These are phyloP conservation scores for Tyrannus savana DNA, from an alignment of 2,113 vertebrate genomes.

Conservation along the genomic window DNA sequence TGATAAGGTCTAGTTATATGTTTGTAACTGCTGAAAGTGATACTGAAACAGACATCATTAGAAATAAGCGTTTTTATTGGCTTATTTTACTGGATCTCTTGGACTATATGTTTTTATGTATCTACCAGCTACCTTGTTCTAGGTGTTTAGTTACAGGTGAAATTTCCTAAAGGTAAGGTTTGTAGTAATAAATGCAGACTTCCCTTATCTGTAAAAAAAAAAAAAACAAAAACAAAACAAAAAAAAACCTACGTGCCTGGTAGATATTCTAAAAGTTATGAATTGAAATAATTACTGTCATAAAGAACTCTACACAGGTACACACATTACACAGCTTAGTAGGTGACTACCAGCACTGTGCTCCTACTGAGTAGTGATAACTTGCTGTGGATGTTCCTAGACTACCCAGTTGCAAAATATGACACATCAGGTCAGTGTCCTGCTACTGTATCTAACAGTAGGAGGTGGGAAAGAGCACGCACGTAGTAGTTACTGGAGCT, in stretches of 20 bases:
- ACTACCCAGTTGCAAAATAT: neutral
- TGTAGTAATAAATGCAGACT: neutral
- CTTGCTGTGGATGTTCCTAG: neutral
- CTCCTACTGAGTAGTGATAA: neutral
- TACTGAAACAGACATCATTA: neutral
- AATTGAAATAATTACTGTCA: neutral
- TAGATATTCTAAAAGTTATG: neutral
- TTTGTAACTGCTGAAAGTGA: neutral
- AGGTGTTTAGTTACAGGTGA: neutral
- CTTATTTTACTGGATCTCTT: neutral
- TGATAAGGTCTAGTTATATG: neutral
- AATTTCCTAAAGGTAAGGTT: neutral
- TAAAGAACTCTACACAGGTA: neutral
- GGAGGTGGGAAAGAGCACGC: neutral
- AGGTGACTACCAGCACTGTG: neutral
- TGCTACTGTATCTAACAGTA: neutral
- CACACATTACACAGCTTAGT: neutral
- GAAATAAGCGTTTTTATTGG: neutral
- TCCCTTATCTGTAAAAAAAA: neutral
- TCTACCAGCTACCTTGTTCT: neutral
- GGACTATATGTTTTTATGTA: neutral
- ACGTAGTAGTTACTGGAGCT: neutral
- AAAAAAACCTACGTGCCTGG: neutral
- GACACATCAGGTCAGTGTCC: neutral
- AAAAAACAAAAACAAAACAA: neutral